These are phyloP conservation scores for Hypomesus transpacificus DNA, from an alignment of 2,113 vertebrate genomes.

Conservation along the genomic window DNA sequence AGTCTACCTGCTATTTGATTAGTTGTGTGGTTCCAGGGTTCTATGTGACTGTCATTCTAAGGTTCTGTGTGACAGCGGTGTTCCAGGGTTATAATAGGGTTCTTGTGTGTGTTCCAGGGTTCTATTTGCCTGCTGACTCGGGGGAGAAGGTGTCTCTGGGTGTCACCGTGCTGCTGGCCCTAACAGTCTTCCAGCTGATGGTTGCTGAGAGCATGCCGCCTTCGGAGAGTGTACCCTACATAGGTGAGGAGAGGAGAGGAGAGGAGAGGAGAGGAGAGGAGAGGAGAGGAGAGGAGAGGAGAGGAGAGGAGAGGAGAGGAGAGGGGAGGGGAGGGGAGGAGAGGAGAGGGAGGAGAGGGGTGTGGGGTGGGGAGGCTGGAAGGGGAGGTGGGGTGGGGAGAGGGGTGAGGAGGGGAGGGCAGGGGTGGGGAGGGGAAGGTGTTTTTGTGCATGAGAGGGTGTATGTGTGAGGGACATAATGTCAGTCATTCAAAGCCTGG, in stretches of 20 bases:
- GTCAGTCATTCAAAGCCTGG: background rate
- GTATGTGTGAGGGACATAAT: background rate
- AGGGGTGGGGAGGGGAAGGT: background rate
- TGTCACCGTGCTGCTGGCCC: slow-evolving; percentile 91
- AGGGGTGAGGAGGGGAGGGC: background rate
- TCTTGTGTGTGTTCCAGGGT: slow-evolving; percentile 55
- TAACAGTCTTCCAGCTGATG: slow-evolving; percentile 96
- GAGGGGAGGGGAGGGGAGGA: background rate
- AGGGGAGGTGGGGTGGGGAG: background rate
- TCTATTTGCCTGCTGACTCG: slow-evolving; percentile 95
- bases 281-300: background rate
- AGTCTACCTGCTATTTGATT: no score
- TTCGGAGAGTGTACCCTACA: slow-evolving; percentile 18
- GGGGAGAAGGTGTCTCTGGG: slow-evolving; percentile 97
- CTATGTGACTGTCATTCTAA: no score
- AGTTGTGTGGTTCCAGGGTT: no score
- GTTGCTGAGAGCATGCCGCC: slow-evolving; percentile 97
- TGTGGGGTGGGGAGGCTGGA: background rate
- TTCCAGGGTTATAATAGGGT: background rate
- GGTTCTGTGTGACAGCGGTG: background rate
- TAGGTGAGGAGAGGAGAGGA: background rate
- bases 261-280: background rate
- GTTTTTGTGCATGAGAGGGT: background rate
- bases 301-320: background rate
- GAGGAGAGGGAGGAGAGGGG: background rate